Percentiles rank a stretch among this genome's conserved stretches.
Evolutionary conservation across 2,888 invertebrate species (phyloP).

Genomic region (Drosophila fungiperda): DNA sequence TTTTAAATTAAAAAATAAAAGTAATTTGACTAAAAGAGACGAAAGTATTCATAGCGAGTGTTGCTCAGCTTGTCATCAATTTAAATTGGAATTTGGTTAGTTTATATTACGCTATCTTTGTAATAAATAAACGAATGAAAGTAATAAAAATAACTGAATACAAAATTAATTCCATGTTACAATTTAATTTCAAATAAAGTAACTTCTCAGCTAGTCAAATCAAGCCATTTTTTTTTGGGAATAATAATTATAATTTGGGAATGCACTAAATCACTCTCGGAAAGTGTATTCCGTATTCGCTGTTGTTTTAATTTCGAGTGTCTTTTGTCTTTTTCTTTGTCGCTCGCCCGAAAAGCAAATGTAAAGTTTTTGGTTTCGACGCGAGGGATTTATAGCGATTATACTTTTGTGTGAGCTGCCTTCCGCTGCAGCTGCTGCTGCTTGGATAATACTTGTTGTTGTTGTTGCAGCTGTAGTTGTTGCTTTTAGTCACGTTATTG

Average conservation of each 20-base stretch:
- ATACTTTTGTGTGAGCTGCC: slow-evolving; percentile 57
- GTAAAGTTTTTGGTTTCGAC: slow-evolving; percentile 70
- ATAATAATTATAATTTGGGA: neutral
- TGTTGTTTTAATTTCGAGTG: neutral
- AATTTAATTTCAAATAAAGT: neutral
- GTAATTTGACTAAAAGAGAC: too few relatives aligned
- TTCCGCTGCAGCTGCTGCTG: slow-evolving; percentile 37
- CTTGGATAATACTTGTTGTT: slow-evolving; percentile 17
- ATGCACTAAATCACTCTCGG: too few relatives aligned
- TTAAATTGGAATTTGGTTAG: too few relatives aligned
- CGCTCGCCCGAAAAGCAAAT: slow-evolving; percentile 59
- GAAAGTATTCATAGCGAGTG: too few relatives aligned
- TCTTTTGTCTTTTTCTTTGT: slow-evolving; percentile 50
- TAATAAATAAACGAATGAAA: neutral
- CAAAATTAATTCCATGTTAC: neutral
- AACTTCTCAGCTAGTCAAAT: neutral
- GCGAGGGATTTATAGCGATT: slow-evolving; percentile 70
- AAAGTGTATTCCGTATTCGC: slow-evolving; percentile 20
- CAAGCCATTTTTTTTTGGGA: neutral
- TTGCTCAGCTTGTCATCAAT: too few relatives aligned
- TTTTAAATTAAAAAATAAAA: neutral
- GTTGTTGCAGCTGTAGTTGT: slow-evolving; percentile 19
- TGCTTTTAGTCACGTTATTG: slow-evolving; percentile 35
- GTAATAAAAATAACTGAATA: neutral
- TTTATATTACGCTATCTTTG: too few relatives aligned